A percentile compares a stretch with the other conserved stretches of the same genome.
Conservation (phyloP, 2,888 invertebrate species). For the Leptarthrus brevirostris region DNA sequence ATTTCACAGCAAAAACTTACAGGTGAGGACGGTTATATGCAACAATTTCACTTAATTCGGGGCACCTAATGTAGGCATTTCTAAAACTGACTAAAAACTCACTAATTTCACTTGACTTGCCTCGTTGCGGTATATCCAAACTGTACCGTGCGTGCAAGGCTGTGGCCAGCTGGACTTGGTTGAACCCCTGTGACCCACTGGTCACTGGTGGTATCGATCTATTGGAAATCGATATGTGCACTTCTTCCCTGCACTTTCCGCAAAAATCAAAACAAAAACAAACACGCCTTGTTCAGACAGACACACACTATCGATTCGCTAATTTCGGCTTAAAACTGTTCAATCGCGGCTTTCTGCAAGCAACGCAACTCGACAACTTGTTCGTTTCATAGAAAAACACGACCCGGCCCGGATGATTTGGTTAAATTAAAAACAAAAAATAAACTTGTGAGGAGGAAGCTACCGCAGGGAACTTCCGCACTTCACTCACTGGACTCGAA, state of each 20-base stretch:
- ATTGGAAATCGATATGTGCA: conserved; percentile 9
- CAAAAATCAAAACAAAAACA: conserved; percentile 3
- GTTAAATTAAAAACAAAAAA: conserved; percentile 9
- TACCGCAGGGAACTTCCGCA: conserved; percentile 7
- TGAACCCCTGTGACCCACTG: conserved; percentile 8
- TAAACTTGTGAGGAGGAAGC: conserved; percentile 4
- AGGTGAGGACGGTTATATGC: not conserved
- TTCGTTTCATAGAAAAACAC: not conserved
- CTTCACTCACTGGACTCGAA: conserved; percentile 16
- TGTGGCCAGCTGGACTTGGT: not conserved
- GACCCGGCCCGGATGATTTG: not conserved
- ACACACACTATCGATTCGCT: conserved; percentile 14
- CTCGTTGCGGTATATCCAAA: too few species aligned
- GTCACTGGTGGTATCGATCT: too few species aligned
- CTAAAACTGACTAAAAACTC: not conserved
- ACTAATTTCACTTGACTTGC: not conserved
- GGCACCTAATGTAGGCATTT: not conserved
- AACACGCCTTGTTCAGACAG: conserved; percentile 16
- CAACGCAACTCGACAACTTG: not conserved
- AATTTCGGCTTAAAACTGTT: not conserved
- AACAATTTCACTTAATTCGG: not conserved
- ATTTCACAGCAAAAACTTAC: not conserved
- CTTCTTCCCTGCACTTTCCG: not conserved
- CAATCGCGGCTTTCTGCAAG: not conserved
- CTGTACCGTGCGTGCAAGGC: conserved; percentile 2